A percentile compares a stretch with the other conserved stretches of the same genome.
phyloP scores from a whole-genome alignment of 2,888 invertebrate species.

The Alitta virens region DNA sequence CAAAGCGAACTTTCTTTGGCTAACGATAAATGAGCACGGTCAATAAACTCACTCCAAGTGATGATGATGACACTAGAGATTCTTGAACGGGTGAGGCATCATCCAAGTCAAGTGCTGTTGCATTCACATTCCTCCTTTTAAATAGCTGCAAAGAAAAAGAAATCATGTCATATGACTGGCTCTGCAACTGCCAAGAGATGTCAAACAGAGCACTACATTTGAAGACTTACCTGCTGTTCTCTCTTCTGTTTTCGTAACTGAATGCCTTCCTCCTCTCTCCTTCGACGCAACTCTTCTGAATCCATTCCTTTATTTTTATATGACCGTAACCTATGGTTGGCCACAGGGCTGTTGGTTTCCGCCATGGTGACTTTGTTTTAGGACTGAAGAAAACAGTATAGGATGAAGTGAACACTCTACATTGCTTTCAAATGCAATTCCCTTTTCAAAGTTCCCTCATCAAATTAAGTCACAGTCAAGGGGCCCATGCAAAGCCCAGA shows the following conservation, averaged over 20 bases:
- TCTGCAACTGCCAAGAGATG: neutral
- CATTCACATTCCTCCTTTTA: slow-evolving; percentile 81
- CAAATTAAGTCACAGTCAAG: neutral
- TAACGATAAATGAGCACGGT: too few species aligned
- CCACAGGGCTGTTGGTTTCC: slow-evolving; percentile 38
- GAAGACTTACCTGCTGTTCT: slow-evolving; percentile 72
- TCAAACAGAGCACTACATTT: neutral
- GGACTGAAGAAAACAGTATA: neutral
- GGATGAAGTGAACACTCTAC: neutral
- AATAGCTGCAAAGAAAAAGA: slow-evolving; percentile 62
- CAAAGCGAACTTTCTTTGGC: too few species aligned
- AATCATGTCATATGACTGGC: neutral
- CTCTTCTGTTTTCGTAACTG: slow-evolving; percentile 92
- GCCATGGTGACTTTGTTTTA: slow-evolving; percentile 20
- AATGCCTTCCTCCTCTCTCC: slow-evolving; percentile 94
- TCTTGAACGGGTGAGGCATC: slow-evolving; percentile 57
- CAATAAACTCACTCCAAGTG: slow-evolving; percentile 28
- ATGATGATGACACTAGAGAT: slow-evolving; percentile 37
- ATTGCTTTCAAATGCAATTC: neutral
- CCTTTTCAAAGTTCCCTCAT: neutral
- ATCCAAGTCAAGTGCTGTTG: slow-evolving; percentile 52
- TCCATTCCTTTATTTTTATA: slow-evolving; percentile 93
- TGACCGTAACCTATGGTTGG: slow-evolving; percentile 60
- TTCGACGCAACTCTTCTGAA: slow-evolving; percentile 84
- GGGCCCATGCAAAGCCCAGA: too few species aligned